Evolutionary conservation across 1,140 invertebrate genomes (phyloP), one percentile per base, ranked within the genome.

Genomic region (Heterodera carotae): DNA sequence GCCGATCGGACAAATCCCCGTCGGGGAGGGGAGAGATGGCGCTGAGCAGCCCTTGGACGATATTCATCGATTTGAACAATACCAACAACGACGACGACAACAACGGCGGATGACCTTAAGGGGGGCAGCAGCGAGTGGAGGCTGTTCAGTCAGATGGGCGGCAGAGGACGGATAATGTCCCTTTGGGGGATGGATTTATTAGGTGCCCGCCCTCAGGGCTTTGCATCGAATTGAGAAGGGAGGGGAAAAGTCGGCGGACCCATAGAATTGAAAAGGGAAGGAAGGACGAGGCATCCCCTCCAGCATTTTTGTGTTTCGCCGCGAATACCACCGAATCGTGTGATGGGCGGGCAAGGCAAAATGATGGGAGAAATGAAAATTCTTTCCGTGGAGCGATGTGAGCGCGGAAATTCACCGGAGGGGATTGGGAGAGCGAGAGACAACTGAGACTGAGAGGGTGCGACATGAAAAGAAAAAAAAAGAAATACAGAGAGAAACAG

Each of bases 21-120:
- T 86, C 85, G 6, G 86, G 83, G 39, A 88, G 82, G 2, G 85
- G 86, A n/a, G 80, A 80, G 22, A 87, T 83, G 34, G 86, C 86
- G 56, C 74, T 78, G 18, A 87, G 75, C 22, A 87, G 75, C 29
- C 81, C 77, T 71, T 85, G 81, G 39, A 87, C 80, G 25, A 88
- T 80, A 76, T 87, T 88, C 85, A 87, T 87, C 39, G 62, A n/a
- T 66, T 34, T 66, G 62, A 34, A 34, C 48, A 22, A 22, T n/a
- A n/a, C n/a, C n/a, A n/a, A n/a, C n/a, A n/a, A n/a, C n/a, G n/a
- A n/a, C n/a, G n/a, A n/a, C n/a, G n/a, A n/a, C n/a, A n/a, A n/a
- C n/a, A n/a, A n/a, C n/a, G n/a, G n/a, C 18, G 18, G 22, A 56
- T 56, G 48, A n/a, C 48, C 48, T 56, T 56, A 56, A 22, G 48